phyloP scores from a whole-genome alignment of 35 echinoderm and acorn worm genomes.

The Stichopus chloronotus region DNA sequence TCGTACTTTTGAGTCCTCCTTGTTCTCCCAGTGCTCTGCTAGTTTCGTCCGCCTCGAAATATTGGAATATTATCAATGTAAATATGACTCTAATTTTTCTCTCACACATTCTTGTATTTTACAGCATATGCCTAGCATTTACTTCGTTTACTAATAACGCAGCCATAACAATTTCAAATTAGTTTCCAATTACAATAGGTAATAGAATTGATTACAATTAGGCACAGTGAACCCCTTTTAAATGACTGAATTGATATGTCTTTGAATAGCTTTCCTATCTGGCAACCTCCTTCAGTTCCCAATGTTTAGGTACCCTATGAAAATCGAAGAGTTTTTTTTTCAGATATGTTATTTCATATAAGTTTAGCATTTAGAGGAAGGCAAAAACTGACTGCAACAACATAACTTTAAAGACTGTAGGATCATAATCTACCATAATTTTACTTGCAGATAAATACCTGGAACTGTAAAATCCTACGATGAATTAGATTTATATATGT shows the following conservation, averaged over 20 bases:
- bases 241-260: neutral
- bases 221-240: neutral
- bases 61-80: conserved; percentile 12
- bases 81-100: neutral
- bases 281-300: no score
- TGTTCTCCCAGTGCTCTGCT: neutral
- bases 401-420: no score
- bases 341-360: no score
- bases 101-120: neutral
- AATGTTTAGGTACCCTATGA: no score
- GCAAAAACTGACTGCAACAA: no score
- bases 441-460: no score
- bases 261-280: neutral
- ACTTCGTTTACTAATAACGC: neutral
- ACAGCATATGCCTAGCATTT: neutral
- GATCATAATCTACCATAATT: no score
- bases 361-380: no score
- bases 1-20: neutral
- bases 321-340: no score
- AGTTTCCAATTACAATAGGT: neutral
- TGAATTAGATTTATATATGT: no score
- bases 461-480: no score
- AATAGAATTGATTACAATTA: neutral
- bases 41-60: neutral
- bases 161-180: no score